Base-by-base conservation (phyloP, 2,113 vertebrate species). In the Chaetura pelagica region DNA sequence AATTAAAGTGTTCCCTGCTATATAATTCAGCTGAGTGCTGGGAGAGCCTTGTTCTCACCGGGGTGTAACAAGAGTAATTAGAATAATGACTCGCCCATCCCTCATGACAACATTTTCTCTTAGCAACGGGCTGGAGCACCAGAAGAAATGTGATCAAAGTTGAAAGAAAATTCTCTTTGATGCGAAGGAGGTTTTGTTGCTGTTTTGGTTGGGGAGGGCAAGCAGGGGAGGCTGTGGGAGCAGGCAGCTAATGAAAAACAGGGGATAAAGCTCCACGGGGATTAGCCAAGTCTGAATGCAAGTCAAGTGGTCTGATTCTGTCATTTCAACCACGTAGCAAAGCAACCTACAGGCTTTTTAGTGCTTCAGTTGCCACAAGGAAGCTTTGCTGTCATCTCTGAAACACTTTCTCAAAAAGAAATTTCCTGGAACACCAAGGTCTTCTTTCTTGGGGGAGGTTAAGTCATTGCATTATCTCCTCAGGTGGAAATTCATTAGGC, bases 301-400 rank as follows among this genome's bases (percentile, higher is more conserved):
- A 97, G 93, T 96, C 96, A 98, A 97, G 93, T 97, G 97, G 87
- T 91, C 88, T 80, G 91, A 93, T 97, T 97, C 96, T 97, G 95
- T 94, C 66, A 97, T 96, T 96, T 97, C 95, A 95, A 78, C 95
- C 94, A 87, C 94, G 88, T 17, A 96, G 90, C 72, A 81, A 95
- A 90, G 93, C 87, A 91, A 97, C 82, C 92, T 89, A 95, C 76
- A 68, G 91, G 92, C 87, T 93, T 97, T 93, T 91, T 89, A 96
- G 62, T 48, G 80, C 91, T 95, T 83, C 81, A 91, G 58, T 87
- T 95, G 91, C 94, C 89, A 81, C 87, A 94, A 72, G 89, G 77
- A 62, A 91, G 95, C 82, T 95, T 92, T 96, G 90, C 92, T 94
- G 88, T 94, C 94, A 88, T 96, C 94, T 79, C 92, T 38, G 87